These are phyloP conservation scores for Empis livida DNA, from an alignment of 2,888 invertebrate genomes.

Conservation along the genomic window DNA sequence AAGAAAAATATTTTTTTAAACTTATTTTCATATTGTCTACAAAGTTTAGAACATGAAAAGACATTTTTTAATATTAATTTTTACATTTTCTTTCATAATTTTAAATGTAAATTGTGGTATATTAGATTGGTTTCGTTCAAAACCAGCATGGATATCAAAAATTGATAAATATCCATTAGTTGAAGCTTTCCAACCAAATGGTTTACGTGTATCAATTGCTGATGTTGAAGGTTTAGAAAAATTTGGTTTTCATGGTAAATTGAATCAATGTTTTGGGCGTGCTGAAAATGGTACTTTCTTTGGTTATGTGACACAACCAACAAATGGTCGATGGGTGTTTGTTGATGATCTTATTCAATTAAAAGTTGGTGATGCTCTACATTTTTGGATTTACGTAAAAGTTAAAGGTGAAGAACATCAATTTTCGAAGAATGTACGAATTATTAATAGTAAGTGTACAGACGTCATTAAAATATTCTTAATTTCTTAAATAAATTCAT, in stretches of 20 bases:
- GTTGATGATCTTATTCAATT: slow-evolving; percentile 35
- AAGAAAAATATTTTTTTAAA: no score
- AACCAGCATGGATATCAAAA: background rate
- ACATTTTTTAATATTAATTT: background rate
- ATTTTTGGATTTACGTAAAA: slow-evolving; percentile 45
- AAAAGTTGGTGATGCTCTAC: slow-evolving; percentile 39
- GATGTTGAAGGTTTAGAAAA: slow-evolving; percentile 36
- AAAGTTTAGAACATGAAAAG: no score
- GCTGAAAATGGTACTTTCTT: slow-evolving; percentile 38
- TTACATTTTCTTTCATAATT: background rate
- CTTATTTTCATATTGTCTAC: no score
- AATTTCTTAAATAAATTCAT: background rate
- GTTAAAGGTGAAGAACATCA: background rate
- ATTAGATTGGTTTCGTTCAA: background rate
- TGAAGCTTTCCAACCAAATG: slow-evolving; percentile 32
- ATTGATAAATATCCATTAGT: slow-evolving; percentile 14
- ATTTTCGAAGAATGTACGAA: background rate
- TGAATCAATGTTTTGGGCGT: slow-evolving; percentile 36
- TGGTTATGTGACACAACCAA: slow-evolving; percentile 34
- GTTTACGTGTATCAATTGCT: slow-evolving; percentile 34
- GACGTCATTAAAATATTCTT: background rate
- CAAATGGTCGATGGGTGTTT: slow-evolving; percentile 38
- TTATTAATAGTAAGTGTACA: background rate
- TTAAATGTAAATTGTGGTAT: background rate
- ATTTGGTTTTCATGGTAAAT: slow-evolving; percentile 55